phyloP scores from a whole-genome alignment of 2,113 vertebrate genomes.

The Motacilla tschutschensis region DNA sequence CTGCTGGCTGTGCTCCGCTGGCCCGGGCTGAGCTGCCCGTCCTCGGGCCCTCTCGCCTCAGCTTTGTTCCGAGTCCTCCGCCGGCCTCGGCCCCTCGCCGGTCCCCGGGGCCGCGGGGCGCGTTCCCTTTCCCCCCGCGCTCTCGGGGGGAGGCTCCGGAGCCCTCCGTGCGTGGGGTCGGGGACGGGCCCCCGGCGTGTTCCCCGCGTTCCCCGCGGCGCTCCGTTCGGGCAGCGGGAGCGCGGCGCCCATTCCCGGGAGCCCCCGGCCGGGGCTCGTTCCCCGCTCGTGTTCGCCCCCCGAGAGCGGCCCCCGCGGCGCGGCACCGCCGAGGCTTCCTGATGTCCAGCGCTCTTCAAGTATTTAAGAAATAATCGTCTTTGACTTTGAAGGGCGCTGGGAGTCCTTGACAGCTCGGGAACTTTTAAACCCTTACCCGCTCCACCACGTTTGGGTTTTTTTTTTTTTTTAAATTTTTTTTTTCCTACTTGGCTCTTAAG shows the following conservation, averaged over 20 bases:
- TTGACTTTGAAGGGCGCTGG: background rate
- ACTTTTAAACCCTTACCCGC: background rate
- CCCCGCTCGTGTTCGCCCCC: background rate
- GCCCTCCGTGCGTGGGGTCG: background rate
- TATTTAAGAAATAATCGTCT: background rate
- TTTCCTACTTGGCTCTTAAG: background rate
- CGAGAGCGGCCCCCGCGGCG: background rate
- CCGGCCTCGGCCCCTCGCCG: background rate
- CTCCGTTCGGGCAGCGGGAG: background rate
- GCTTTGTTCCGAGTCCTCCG: background rate
- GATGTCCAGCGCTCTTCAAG: background rate
- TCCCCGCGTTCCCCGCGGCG: background rate
- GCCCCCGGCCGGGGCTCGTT: no score
- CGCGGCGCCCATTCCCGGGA: background rate
- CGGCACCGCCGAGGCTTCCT: background rate
- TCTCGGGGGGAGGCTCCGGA: background rate
- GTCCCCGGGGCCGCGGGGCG: background rate
- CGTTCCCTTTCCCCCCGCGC: background rate
- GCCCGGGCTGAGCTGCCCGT: background rate
- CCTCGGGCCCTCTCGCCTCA: background rate
- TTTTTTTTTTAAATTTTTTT: background rate
- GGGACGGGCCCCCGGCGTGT: accelerated
- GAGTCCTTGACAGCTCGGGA: background rate
- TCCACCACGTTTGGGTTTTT: background rate
- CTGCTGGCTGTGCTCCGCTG: background rate